Base-by-base conservation (phyloP, 2,797 vertebrate genomes). In the Gallinago nigripennis region DNA sequence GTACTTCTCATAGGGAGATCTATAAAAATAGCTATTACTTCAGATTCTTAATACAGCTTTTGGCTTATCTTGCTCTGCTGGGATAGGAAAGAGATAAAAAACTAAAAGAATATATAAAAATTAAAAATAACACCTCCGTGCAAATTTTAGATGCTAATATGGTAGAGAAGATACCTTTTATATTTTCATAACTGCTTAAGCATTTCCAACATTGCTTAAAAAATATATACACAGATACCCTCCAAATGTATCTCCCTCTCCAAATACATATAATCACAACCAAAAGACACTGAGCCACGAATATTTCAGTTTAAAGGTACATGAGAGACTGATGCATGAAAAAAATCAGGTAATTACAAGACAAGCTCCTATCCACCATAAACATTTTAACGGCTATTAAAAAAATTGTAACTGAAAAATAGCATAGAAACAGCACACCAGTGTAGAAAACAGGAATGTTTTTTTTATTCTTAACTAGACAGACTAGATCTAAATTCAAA, bases 21-120 rank as follows among this genome's bases (percentile, higher is more conserved):
- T 58, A 60, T 3, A 79, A 72, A 71, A 94, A 31, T 31, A 30
- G 66, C 14, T 88, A 19, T 53, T 68, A 20, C 37, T 82, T 84
- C 50, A 80, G 24, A 80, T 80, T 92, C 61, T 65, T 75, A 73
- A 77, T 25, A 48, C 4, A 72, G 66, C 46, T 92, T 92, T 92
- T 77, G 57, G 64, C 56, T 88, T 79, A 58, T 24, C 12, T 33
- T 71, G 66, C 64, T 88, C 68, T 94, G 94, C 51, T 58, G 48
- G 56, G 50, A 92, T 35, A 58, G n/a, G 64, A 94, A 86, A 57
- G 30, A 51, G 30, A 89, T 35, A 45, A 69, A 91, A 93, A 85
- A 50, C 58, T 61, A 31, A 66, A 66, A 53, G n/a, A 53, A 64
- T 19, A 61, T 10, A 63, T 41, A 75, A 85, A 92, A 82, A 86